These are phyloP conservation scores for Orchesellides sinensis DNA, from an alignment of 2,888 invertebrate genomes.

Conservation along the genomic window DNA sequence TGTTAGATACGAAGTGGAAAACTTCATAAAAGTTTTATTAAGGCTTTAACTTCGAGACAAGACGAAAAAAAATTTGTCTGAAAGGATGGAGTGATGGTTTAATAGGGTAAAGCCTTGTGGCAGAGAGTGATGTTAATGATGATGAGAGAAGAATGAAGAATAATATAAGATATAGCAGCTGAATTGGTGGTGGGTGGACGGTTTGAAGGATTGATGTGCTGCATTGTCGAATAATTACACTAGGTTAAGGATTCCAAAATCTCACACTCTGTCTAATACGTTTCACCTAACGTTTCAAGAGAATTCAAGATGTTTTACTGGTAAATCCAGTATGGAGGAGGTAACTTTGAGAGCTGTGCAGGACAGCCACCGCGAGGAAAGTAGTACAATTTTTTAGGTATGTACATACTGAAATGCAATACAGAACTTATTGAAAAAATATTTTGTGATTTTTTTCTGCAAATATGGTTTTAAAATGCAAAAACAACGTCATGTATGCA, in stretches of 20 bases:
- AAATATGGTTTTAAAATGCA: too few relatives aligned
- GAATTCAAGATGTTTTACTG: not conserved
- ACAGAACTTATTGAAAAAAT: not conserved
- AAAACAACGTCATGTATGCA: too few relatives aligned
- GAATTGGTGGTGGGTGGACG: constrained; percentile 38
- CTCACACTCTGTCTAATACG: not conserved
- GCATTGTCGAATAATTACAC: constrained; percentile 11
- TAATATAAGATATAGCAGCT: constrained; percentile 15
- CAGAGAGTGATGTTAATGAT: constrained; percentile 53
- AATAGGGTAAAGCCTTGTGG: constrained; percentile 39
- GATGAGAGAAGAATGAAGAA: constrained; percentile 40
- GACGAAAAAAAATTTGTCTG: not conserved
- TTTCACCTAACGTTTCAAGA: not conserved
- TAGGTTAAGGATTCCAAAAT: constrained; percentile 19
- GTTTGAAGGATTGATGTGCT: constrained; percentile 43
- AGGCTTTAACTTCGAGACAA: constrained; percentile 39
- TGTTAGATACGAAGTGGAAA: not conserved
- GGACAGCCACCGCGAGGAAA: too few relatives aligned
- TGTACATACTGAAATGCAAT: not conserved
- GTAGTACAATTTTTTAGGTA: too few relatives aligned
- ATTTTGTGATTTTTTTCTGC: not conserved
- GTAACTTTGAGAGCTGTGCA: too few relatives aligned
- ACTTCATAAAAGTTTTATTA: constrained; percentile 56
- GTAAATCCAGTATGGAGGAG: not conserved
- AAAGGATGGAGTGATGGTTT: constrained; percentile 51